Evolutionary conservation across 2,888 invertebrate species (phyloP).

Genomic region (Helicoverpa assulta): DNA sequence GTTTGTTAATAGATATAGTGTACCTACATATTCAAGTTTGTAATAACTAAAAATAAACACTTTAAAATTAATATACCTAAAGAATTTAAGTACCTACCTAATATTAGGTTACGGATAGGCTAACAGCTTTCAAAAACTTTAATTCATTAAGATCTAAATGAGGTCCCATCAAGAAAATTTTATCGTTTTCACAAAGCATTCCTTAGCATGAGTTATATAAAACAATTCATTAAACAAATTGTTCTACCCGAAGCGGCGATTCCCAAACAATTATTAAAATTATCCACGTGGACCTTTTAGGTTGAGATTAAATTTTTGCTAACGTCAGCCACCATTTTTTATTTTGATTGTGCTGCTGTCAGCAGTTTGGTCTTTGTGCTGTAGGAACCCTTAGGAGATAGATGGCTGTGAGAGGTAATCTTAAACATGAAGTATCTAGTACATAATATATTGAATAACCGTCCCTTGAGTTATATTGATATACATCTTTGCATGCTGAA

Average conservation of each 20-base stretch:
- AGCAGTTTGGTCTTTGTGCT: conserved; percentile 33
- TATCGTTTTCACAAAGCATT: conserved; percentile 5
- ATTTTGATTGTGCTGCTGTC: conserved; percentile 42
- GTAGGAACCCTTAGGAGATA: background rate
- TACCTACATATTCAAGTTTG: too few species aligned
- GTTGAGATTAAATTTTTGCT: conserved; percentile 57
- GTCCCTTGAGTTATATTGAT: too few species aligned
- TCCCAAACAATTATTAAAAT: conserved; percentile 66
- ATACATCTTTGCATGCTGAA: too few species aligned
- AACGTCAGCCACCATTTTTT: conserved; percentile 50
- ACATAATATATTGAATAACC: too few species aligned
- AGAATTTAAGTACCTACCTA: too few species aligned
- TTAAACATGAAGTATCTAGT: too few species aligned
- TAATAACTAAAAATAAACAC: too few species aligned
- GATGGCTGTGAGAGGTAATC: background rate
- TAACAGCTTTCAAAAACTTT: conserved; percentile 14
- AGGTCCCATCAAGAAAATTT: conserved; percentile 26
- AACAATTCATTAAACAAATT: conserved; percentile 60
- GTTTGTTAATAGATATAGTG: too few species aligned
- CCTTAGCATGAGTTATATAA: conserved; percentile 44
- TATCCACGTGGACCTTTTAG: conserved; percentile 54
- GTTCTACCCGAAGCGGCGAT: conserved; percentile 52
- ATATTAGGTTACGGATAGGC: too few species aligned
- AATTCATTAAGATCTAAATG: conserved; percentile 32
- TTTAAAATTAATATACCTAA: too few species aligned